phyloP scores from a whole-genome alignment of 2,797 vertebrate genomes.

The Galago senegalensis region DNA sequence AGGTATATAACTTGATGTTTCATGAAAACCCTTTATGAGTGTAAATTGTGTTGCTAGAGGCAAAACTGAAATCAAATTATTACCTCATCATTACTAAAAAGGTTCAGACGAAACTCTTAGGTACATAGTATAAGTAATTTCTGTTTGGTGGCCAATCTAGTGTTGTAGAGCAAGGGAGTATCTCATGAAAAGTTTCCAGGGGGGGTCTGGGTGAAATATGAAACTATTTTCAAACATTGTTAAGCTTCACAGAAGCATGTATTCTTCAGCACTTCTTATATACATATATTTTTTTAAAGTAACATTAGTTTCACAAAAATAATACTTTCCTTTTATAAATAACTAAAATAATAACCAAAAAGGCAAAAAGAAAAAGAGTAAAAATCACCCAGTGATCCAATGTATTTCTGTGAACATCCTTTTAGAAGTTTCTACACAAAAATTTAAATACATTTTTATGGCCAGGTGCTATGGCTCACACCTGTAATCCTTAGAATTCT shows the following conservation, averaged over 20 bases:
- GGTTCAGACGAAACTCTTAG: not conserved
- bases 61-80: not conserved
- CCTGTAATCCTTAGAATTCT: no score
- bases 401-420: not conserved
- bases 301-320: conserved; percentile 32
- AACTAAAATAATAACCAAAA: conserved; percentile 31
- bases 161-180: not conserved
- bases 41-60: conserved; percentile 25
- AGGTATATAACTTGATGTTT: not conserved
- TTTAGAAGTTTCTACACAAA: conserved; percentile 26
- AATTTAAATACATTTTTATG: conserved; percentile 25
- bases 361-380: conserved; percentile 10
- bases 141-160: not conserved
- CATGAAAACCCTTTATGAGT: not conserved
- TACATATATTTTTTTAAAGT: not conserved
- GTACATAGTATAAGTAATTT: not conserved
- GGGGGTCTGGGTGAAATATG: conserved; percentile 20
- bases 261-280: not conserved
- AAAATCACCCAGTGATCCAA: not conserved
- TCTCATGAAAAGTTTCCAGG: conserved; percentile 48
- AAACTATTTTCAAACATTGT: not conserved
- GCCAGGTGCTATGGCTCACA: no score
- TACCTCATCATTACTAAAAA: conserved; percentile 32
- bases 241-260: conserved; percentile 8
- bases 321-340: not conserved